Conservation (phyloP, 1,140 invertebrate species). For the Pogonus chalceus region DNA sequence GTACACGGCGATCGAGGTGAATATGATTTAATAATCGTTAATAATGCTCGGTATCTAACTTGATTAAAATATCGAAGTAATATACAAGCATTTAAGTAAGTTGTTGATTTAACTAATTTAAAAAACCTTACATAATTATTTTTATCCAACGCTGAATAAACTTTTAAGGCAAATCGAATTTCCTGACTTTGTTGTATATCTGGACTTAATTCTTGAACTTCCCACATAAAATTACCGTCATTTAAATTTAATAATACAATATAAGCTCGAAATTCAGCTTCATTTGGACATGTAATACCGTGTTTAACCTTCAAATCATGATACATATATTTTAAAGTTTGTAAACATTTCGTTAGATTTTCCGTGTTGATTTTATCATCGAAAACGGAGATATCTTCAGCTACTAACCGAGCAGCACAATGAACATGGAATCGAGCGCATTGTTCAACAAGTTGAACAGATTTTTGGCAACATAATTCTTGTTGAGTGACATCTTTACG, state of each 20-base stretch:
- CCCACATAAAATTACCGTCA: slow-evolving; percentile 85
- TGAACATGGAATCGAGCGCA: slow-evolving; percentile 95
- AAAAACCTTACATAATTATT: slow-evolving; percentile 92
- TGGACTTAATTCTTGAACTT: slow-evolving; percentile 61
- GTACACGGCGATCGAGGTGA: slow-evolving; percentile 45
- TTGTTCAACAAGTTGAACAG: slow-evolving; percentile 82
- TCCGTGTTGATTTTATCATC: slow-evolving; percentile 96
- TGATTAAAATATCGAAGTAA: slow-evolving; percentile 84
- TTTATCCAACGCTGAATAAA: slow-evolving; percentile 72
- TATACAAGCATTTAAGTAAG: slow-evolving; percentile 84
- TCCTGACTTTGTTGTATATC: slow-evolving; percentile 63
- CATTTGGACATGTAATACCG: slow-evolving; percentile 51
- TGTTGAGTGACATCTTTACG: slow-evolving; percentile 98
- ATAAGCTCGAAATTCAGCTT: slow-evolving; percentile 88
- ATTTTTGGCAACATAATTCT: slow-evolving; percentile 70
- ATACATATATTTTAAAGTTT: slow-evolving; percentile 89
- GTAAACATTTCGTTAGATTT: slow-evolving; percentile 92
- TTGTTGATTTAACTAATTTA: slow-evolving; percentile 65
- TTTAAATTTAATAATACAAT: slow-evolving; percentile 88
- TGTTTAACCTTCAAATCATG: slow-evolving; percentile 63
- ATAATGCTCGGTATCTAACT: slow-evolving; percentile 64
- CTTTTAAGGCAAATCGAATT: slow-evolving; percentile 71
- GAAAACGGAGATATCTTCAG: slow-evolving; percentile 77
- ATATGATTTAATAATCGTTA: slow-evolving; percentile 59
- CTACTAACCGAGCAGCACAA: slow-evolving; percentile 78